Percentiles rank a stretch among this genome's conserved stretches.
phyloP scores from a whole-genome alignment of 92 coral and sea anemone genomes.

The Porites cylindrica region DNA sequence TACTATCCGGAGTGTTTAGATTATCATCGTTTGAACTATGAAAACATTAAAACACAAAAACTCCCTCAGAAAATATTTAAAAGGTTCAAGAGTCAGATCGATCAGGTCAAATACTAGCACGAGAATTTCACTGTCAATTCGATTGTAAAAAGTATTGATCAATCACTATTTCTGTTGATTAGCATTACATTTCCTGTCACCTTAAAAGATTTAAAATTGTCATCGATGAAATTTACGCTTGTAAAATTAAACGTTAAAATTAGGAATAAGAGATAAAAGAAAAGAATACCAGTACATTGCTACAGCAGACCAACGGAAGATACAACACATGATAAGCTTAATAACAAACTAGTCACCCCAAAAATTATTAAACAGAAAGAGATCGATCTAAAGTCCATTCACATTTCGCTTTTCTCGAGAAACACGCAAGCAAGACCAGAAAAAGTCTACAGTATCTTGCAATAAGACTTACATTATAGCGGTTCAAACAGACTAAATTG shows the following conservation, averaged over 20 bases:
- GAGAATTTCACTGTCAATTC: conserved; percentile 16
- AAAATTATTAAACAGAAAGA: not conserved
- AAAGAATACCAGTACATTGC: not conserved
- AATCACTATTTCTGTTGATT: conserved; percentile 25
- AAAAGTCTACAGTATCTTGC: not conserved
- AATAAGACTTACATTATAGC: not conserved
- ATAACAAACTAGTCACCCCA: conserved; percentile 14
- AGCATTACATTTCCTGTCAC: conserved; percentile 17
- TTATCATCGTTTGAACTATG: not conserved
- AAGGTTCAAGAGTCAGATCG: not conserved
- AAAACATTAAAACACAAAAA: not conserved
- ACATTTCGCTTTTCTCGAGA: not conserved
- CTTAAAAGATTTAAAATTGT: not conserved
- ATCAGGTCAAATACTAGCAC: not conserved
- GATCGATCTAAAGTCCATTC: not conserved
- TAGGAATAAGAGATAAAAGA: not conserved
- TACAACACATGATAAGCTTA: not conserved
- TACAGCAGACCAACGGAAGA: conserved; percentile 13
- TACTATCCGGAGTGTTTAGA: not conserved
- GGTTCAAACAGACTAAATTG: conserved; percentile 15
- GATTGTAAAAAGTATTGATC: conserved; percentile 2
- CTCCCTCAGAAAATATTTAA: not conserved
- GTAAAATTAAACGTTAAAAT: not conserved
- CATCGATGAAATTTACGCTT: not conserved
- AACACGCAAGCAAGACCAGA: not conserved